phyloP scores from a whole-genome alignment of 2,888 invertebrate species.

The Cenopis cana region DNA sequence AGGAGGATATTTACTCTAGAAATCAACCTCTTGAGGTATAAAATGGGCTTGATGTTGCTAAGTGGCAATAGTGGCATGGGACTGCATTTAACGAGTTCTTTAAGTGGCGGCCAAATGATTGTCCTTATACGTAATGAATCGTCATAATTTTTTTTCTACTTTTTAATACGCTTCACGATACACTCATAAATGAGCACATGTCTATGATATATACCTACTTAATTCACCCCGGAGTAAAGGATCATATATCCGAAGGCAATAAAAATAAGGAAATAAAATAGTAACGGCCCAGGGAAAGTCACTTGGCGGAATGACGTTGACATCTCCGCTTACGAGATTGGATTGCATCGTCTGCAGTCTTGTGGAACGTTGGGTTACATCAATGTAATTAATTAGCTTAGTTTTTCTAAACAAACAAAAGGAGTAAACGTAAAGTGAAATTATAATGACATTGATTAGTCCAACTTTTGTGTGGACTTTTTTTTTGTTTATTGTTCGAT shows the following conservation, averaged over 20 bases:
- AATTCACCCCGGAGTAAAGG: slow-evolving; percentile 3
- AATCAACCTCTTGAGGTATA: too few species aligned
- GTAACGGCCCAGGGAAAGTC: slow-evolving; percentile 37
- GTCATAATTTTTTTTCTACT: background rate
- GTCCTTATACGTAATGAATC: too few species aligned
- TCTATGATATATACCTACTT: background rate
- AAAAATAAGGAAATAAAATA: slow-evolving; percentile 38
- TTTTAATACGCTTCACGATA: background rate
- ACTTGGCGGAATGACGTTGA: slow-evolving; percentile 37
- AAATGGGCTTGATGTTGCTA: too few species aligned
- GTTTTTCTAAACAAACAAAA: background rate
- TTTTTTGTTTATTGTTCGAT: background rate
- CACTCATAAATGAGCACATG: background rate
- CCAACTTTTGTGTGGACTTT: background rate
- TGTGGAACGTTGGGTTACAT: slow-evolving; percentile 16
- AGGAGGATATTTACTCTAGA: too few species aligned
- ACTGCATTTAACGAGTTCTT: too few species aligned
- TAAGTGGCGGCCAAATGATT: too few species aligned
- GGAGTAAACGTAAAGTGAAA: background rate
- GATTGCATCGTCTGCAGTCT: slow-evolving; percentile 27
- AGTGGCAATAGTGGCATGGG: too few species aligned
- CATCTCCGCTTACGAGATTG: slow-evolving; percentile 29
- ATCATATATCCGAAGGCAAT: slow-evolving; percentile 11
- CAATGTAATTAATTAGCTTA: slow-evolving; percentile 23
- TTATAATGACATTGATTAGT: background rate